These are phyloP conservation scores for Triplophysa tibetana DNA, from an alignment of 2,113 vertebrate species.

Conservation along the genomic window DNA sequence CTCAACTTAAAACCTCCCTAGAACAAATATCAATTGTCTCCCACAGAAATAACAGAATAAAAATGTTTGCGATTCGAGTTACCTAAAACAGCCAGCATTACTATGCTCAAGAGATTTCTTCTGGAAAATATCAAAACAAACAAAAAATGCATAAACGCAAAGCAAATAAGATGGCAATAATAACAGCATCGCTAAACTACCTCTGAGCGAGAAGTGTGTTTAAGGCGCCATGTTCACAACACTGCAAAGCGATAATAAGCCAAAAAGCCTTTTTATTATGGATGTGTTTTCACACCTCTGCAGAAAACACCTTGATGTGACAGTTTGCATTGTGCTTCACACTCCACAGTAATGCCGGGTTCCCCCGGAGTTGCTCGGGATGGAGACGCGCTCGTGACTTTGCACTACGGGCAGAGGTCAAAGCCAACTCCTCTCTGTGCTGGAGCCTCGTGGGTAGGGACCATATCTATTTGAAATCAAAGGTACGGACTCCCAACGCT, in stretches of 20 bases:
- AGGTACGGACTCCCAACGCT: slow-evolving; percentile 52
- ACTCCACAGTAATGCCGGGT: slow-evolving; percentile 37
- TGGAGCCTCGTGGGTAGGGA: slow-evolving; percentile 49
- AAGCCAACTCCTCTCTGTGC: slow-evolving; percentile 54
- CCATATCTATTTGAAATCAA: slow-evolving; percentile 57
- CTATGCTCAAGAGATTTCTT: slow-evolving; percentile 38
- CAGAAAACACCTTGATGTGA: slow-evolving; percentile 46
- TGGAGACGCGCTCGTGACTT: slow-evolving; percentile 52
- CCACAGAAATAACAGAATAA: slow-evolving; percentile 28
- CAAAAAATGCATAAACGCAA: slow-evolving; percentile 5
- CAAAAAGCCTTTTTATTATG: slow-evolving; percentile 30
- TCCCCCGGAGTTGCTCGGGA: slow-evolving; percentile 37
- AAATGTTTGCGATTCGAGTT: slow-evolving; percentile 4
- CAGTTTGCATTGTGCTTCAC: slow-evolving; percentile 50
- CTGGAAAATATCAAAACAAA: slow-evolving; percentile 40
- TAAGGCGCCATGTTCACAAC: slow-evolving; percentile 19
- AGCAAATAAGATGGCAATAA: background rate
- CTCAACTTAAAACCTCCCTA: slow-evolving; percentile 10
- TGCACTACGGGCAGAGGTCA: slow-evolving; percentile 54
- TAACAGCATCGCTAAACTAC: slow-evolving; percentile 1
- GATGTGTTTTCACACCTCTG: slow-evolving; percentile 23
- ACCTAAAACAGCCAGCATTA: slow-evolving; percentile 24
- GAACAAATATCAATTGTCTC: slow-evolving; percentile 20
- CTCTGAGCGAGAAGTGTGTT: slow-evolving; percentile 6
- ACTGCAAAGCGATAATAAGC: slow-evolving; percentile 20